phyloP scores from a whole-genome alignment of 1,140 invertebrate species.

The Lerema accius region DNA sequence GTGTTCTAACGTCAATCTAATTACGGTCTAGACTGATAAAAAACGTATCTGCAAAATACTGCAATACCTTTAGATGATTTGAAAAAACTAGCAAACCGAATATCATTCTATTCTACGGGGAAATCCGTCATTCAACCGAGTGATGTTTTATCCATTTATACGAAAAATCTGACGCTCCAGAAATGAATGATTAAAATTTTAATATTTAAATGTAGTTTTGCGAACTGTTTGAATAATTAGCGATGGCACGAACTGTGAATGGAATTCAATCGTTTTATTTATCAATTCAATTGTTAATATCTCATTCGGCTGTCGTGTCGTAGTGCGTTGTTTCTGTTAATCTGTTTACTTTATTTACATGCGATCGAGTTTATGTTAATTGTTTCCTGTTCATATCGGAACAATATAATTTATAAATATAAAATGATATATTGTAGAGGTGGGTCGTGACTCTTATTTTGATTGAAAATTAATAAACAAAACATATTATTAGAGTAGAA shows the following conservation, averaged over 20 bases:
- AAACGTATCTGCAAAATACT: background rate
- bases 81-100: slow-evolving; percentile 6
- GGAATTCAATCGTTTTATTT: slow-evolving; percentile 62
- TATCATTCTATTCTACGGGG: slow-evolving; percentile 2
- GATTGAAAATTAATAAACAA: too few relatives aligned
- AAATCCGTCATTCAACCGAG: slow-evolving; percentile 25
- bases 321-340: slow-evolving; percentile 52
- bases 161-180: slow-evolving; percentile 37
- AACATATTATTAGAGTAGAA: too few relatives aligned
- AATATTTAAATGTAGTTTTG: slow-evolving; percentile 59
- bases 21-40: background rate
- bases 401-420: too few relatives aligned
- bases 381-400: slow-evolving; percentile 29
- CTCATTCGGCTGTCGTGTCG: slow-evolving; percentile 52
- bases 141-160: slow-evolving; percentile 24
- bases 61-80: slow-evolving; percentile 1
- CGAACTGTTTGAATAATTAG: slow-evolving; percentile 65
- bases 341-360: slow-evolving; percentile 39
- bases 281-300: slow-evolving; percentile 67
- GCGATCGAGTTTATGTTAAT: slow-evolving; percentile 36
- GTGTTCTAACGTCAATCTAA: too few relatives aligned
- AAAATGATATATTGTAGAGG: too few relatives aligned
- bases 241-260: slow-evolving; percentile 49
- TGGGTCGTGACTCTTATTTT: too few relatives aligned
- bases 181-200: slow-evolving; percentile 60